phyloP scores from a whole-genome alignment of 2,888 invertebrate species.

The Bembecia ichneumoniformis region DNA sequence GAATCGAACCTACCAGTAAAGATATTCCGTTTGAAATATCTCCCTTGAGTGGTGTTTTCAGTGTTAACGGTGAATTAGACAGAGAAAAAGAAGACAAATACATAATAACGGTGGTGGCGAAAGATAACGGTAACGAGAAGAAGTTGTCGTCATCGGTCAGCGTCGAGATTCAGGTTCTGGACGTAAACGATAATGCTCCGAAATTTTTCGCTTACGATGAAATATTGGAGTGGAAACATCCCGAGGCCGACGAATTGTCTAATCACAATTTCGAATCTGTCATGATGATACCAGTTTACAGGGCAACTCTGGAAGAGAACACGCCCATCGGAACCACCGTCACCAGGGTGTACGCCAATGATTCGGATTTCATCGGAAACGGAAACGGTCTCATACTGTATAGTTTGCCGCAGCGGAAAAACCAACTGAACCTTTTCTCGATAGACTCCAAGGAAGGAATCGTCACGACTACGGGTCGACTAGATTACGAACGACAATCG shows the following conservation, averaged over 20 bases:
- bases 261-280: constrained; percentile 69
- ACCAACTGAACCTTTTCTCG: constrained; percentile 76
- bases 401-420: constrained; percentile 78
- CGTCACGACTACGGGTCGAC: constrained; percentile 79
- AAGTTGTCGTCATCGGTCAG: constrained; percentile 80
- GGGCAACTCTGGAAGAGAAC: constrained; percentile 82
- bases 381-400: constrained; percentile 90
- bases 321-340: constrained; percentile 81
- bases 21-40: constrained; percentile 79
- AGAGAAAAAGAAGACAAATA: constrained; percentile 81
- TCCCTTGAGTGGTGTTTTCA: constrained; percentile 77
- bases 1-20: constrained; percentile 61
- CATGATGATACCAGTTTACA: constrained; percentile 79
- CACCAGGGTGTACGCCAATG: constrained; percentile 84
- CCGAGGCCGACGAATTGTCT: constrained; percentile 55
- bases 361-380: constrained; percentile 87
- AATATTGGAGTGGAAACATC: constrained; percentile 58
- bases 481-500: constrained; percentile 79
- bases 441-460: constrained; percentile 90
- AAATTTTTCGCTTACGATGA: constrained; percentile 85
- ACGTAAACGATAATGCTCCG: constrained; percentile 88
- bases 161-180: constrained; percentile 85
- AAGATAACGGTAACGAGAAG: constrained; percentile 77
- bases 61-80: constrained; percentile 83
- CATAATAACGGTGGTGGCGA: constrained; percentile 79